Base-by-base conservation (phyloP, 2,888 invertebrate species). In the Drosophila villosipedis region DNA sequence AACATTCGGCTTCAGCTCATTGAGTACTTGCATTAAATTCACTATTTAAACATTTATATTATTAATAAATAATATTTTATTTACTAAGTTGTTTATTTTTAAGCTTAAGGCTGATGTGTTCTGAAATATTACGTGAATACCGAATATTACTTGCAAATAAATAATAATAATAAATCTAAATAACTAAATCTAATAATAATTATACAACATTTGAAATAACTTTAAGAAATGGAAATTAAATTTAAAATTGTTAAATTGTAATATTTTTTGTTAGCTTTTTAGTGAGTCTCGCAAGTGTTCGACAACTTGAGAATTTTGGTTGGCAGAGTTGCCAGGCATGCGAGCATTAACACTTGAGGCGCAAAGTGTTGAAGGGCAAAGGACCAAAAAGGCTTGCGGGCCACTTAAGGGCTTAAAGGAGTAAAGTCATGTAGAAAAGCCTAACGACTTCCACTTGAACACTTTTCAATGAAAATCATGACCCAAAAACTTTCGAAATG, bases 371-470 rank as follows among this genome's bases (percentile, higher is more conserved):
- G 55, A 53, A 73, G 72, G 73, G 55, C 68, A 73, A 85, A 80
- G 70, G 52, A 60, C 80, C 72, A 71, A 77, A 68, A 74, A 67
- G 59, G 72, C 57, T 73, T 68, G 74, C 49, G 59, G 72, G 80
- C 76, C 80, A 88, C 85, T 87, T 84, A 69, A 60, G 65, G 35
- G 55, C 59, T 52, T 53, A 68, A 74, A 75, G 76, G 66, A 80
- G 67, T 73, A 69, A 78, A 68, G 63, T 47, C 63, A 65, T 69
- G 74, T 69, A 73, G 79, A 86, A 91, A 90, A 88, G 90, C 90
- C 89, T 72, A 90, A 90, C 79, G 82, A 83, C 86, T 90, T 90
- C 89, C 89, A 90, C 86, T 80, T 82, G 89, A 90, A 90, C 89
- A 90, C 89, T 90, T 90, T 90, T 90, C 82, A 90, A 90, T 90